A percentile compares a stretch with the other conserved stretches of the same genome.
phyloP scores from a whole-genome alignment of 2,113 vertebrate genomes.

The Talpa occidentalis region DNA sequence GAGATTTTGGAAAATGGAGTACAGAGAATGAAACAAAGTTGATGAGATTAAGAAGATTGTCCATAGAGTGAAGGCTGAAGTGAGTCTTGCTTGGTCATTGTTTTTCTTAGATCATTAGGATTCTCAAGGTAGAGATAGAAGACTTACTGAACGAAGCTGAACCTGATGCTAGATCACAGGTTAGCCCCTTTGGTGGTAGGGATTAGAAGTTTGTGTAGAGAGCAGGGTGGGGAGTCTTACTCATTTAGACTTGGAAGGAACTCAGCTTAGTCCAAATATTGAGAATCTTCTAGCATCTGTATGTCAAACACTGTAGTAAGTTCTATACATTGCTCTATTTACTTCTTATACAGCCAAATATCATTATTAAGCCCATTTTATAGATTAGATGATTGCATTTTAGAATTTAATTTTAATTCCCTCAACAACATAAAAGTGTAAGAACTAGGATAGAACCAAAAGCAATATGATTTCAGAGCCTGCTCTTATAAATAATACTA shows the following conservation, averaged over 20 bases:
- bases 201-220: background rate
- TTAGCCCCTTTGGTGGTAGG: background rate
- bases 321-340: background rate
- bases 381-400: constrained; percentile 31
- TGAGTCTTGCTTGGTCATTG: background rate
- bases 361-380: background rate
- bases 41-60: background rate
- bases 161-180: background rate
- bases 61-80: background rate
- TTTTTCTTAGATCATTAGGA: constrained; percentile 30
- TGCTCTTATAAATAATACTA: background rate
- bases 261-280: background rate
- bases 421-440: background rate
- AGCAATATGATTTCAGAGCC: constrained; percentile 23
- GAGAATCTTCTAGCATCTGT: background rate
- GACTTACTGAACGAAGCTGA: background rate
- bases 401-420: constrained; percentile 33
- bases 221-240: background rate
- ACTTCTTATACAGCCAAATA: background rate
- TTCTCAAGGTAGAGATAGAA: constrained; percentile 14
- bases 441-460: constrained; percentile 4
- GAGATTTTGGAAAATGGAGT: background rate
- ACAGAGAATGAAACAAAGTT: background rate
- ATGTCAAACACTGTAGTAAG: background rate
- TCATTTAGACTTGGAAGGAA: background rate